A percentile compares a stretch with the other conserved stretches of the same genome.
Conservation (phyloP, 2,113 vertebrate genomes). For the Pelmatolapia mariae region DNA sequence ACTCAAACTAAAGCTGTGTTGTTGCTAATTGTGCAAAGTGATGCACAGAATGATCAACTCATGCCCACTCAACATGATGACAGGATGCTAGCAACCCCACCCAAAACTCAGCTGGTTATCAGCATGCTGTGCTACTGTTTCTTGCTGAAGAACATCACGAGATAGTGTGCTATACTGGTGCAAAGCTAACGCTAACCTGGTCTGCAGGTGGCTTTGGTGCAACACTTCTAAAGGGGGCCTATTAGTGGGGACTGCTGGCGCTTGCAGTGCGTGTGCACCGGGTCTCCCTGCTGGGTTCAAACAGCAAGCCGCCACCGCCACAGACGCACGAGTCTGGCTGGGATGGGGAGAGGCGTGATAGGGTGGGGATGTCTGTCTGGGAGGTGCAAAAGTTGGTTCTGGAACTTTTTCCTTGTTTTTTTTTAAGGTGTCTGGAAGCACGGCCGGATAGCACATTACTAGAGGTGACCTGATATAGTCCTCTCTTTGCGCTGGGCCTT, state of each 20-base stretch:
- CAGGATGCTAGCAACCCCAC: not conserved
- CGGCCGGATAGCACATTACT: not conserved
- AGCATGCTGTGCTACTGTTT: constrained; percentile 4
- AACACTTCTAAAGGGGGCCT: constrained; percentile 51
- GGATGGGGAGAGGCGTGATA: not conserved
- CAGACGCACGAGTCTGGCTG: constrained; percentile 46
- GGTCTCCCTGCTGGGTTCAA: constrained; percentile 58
- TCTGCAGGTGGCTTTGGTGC: constrained; percentile 52
- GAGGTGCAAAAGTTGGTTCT: constrained; percentile 24
- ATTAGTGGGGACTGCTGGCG: constrained; percentile 39
- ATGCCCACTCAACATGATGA: not conserved
- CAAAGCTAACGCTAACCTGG: constrained; percentile 38
- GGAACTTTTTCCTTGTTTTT: not conserved
- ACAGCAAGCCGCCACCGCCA: constrained; percentile 14
- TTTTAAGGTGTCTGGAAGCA: not conserved
- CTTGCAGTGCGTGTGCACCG: constrained; percentile 10
- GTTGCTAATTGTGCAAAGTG: not conserved
- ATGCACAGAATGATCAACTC: not conserved
- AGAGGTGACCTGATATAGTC: not conserved
- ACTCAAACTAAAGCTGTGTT: not conserved
- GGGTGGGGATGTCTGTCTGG: constrained; percentile 37
- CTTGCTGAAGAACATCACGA: constrained; percentile 24
- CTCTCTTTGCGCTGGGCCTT: not conserved
- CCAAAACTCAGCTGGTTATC: not conserved
- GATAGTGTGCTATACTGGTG: constrained; percentile 10